Percentiles rank a stretch among this genome's conserved stretches.
These are phyloP conservation scores for Eulithis prunata DNA, from an alignment of 2,888 invertebrate genomes.

Conservation along the genomic window DNA sequence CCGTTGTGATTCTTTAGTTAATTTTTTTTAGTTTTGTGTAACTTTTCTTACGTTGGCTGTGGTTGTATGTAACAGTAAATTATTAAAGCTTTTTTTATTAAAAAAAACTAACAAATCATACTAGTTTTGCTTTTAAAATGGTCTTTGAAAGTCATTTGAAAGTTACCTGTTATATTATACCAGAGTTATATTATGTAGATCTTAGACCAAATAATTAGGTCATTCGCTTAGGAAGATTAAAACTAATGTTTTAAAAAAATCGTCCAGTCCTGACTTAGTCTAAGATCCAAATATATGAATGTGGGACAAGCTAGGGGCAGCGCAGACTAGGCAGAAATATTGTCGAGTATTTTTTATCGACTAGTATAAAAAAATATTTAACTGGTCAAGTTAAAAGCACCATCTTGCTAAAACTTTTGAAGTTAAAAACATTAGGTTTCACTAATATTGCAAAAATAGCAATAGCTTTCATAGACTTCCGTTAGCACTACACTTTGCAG, in stretches of 20 bases:
- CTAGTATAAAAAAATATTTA: no score
- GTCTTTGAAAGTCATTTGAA: neutral
- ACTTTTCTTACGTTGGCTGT: conserved; percentile 4
- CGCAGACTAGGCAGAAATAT: neutral
- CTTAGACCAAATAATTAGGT: neutral
- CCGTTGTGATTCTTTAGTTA: neutral
- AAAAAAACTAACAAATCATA: conserved; percentile 6
- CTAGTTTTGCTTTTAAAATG: conserved; percentile 11
- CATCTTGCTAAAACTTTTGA: no score
- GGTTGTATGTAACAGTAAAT: conserved; percentile 7
- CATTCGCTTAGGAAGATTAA: neutral
- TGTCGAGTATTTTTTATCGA: neutral
- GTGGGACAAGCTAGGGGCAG: neutral
- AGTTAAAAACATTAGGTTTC: no score
- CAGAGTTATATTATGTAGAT: neutral
- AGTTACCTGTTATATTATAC: neutral
- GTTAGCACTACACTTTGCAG: neutral
- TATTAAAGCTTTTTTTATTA: conserved; percentile 15
- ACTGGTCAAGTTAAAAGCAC: no score
- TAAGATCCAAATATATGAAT: neutral
- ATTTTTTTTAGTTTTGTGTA: neutral
- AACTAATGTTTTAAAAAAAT: neutral
- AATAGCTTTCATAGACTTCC: no score
- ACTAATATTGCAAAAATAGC: no score
- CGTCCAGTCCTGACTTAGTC: conserved; percentile 1